These are phyloP conservation scores for Cyphomyrus plagiostoma DNA, from an alignment of 2,113 vertebrate species.

Conservation along the genomic window DNA sequence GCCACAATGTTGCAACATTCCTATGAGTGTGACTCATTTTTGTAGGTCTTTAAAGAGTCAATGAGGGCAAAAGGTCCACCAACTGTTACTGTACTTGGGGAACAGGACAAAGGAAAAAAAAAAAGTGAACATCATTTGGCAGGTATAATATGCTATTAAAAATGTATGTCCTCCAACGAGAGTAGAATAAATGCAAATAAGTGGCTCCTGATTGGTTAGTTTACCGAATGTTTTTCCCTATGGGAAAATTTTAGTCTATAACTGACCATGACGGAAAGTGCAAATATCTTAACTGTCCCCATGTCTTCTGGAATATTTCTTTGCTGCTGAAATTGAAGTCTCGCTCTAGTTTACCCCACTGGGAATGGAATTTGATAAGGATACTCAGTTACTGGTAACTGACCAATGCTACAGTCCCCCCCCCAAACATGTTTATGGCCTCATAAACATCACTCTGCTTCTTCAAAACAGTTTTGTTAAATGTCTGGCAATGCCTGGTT, in stretches of 20 bases:
- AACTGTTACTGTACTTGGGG: neutral
- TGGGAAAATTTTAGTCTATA: neutral
- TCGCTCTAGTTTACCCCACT: neutral
- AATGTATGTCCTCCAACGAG: neutral
- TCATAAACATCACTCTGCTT: neutral
- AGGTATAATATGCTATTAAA: neutral
- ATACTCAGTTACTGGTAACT: neutral
- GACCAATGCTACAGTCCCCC: neutral
- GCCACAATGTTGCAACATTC: conserved; percentile 36
- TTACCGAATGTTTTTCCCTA: neutral
- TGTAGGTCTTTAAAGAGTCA: conserved; percentile 19
- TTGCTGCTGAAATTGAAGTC: neutral
- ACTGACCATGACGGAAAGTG: neutral
- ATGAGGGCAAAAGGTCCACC: neutral
- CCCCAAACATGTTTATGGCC: neutral
- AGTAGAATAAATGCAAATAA: neutral
- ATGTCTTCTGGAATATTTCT: neutral
- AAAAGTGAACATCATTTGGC: neutral
- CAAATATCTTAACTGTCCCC: neutral
- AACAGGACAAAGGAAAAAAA: too few relatives aligned
- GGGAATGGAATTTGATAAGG: neutral
- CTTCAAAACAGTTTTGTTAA: neutral
- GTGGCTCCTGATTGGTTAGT: neutral
- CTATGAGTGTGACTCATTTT: conserved; percentile 32
- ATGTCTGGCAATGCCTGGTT: neutral